Evolutionary conservation across 2,888 invertebrate species (phyloP), one percentile per base, ranked within the genome.

Genomic region (Dermolepida albohirtum): DNA sequence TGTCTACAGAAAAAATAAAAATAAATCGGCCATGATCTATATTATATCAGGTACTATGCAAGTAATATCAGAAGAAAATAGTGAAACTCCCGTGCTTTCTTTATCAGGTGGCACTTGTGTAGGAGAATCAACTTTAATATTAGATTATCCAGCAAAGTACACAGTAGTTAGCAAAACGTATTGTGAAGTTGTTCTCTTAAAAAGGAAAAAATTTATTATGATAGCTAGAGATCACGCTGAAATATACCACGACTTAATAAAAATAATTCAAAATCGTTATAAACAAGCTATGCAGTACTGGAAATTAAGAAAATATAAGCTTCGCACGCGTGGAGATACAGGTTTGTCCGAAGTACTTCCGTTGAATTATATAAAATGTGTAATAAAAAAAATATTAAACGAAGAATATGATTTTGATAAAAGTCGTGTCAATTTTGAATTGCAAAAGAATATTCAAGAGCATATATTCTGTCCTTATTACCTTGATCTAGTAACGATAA

Each of bases 71-170:
- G 73, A 74, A 47, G 71, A 75, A 44, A 75, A 77, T 62, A 71
- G 73, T n/a, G 76, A 77, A 52, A 74, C 76, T 0, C 74, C 76
- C 0, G 73, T 77, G 22, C 14, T 77, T 39, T 73, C 74, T 0
- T 65, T 77, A 14, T 70, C 73, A 16, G 72, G 73, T 0, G 76
- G 76, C 7, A 75, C 73, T 17, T 72, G 74, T 52, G 49, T 76
- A 5, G 75, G 76, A 4, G 75, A 75, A 55, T 66, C 69, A 7
- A 66, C 71, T 0, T 66, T 74, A 16, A 62, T 72, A 11, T 8
- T 72, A 2, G 71, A 70, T n/a, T 72, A 72, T 49, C 70, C 69
- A 11, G 64, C 72, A 1, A 57, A 71, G 4, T 75, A 73, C 40
- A 76, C 74, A 5, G 72, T 77, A 0, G 62, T 76, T 6, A 72